Evolutionary conservation across 1,140 invertebrate species (phyloP).

Genomic region (Zaprionus lachaisei): DNA sequence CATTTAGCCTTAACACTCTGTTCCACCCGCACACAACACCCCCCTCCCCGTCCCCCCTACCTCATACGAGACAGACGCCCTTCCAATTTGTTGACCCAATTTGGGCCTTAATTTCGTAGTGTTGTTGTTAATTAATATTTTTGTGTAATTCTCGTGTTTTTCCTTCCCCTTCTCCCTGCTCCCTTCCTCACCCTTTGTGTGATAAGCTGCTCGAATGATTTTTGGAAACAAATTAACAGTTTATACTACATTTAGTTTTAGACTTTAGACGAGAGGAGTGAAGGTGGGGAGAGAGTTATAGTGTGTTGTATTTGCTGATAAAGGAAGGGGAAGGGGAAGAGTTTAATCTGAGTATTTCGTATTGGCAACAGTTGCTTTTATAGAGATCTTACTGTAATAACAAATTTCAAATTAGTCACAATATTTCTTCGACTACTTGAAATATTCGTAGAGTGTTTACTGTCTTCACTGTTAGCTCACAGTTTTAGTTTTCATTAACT

Average conservation of each 20-base stretch:
- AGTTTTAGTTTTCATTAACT: accelerated
- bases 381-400: neutral
- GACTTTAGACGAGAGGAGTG: neutral
- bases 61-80: neutral
- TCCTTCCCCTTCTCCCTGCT: neutral
- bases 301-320: neutral
- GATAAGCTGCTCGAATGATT: slow-evolving; percentile 42
- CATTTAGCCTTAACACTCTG: slow-evolving; percentile 34
- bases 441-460: too few relatives aligned
- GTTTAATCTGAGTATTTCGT: too few relatives aligned
- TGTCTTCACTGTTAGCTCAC: too few relatives aligned
- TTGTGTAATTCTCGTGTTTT: slow-evolving; percentile 54
- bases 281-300: neutral
- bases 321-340: neutral
- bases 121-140: slow-evolving; percentile 64
- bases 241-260: slow-evolving; percentile 34
- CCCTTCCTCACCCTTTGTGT: neutral
- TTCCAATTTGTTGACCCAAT: slow-evolving; percentile 52
- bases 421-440: too few relatives aligned
- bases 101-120: slow-evolving; percentile 33
- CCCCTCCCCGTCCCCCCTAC: neutral
- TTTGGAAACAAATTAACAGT: slow-evolving; percentile 42
- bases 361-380: neutral
- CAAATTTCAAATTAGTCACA: too few relatives aligned
- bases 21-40: neutral